A percentile compares a stretch with the other conserved stretches of the same genome.
Conservation (phyloP, 2,888 invertebrate species). For the Andrena marginata region DNA sequence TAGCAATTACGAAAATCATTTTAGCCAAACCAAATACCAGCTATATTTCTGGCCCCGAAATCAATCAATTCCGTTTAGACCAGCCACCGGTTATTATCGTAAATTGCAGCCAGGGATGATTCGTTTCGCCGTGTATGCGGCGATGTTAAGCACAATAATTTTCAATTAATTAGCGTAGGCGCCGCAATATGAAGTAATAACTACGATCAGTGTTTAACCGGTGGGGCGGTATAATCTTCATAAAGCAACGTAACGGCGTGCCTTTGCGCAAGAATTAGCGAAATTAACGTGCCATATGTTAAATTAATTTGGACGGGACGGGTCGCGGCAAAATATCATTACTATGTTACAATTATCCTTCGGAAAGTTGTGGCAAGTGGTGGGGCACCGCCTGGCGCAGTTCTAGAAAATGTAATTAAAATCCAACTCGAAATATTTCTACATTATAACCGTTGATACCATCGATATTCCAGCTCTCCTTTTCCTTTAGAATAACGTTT, state of each 20-base stretch:
- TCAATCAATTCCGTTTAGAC: constrained; percentile 37
- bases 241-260: neutral
- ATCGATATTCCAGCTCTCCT: too few relatives aligned
- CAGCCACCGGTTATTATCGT: constrained; percentile 22
- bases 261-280: constrained; percentile 29
- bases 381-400: too few relatives aligned
- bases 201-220: constrained; percentile 43
- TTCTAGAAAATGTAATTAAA: too few relatives aligned
- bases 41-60: neutral
- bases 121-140: constrained; percentile 26
- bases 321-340: neutral
- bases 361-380: neutral
- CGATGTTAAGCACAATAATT: constrained; percentile 42
- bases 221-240: constrained; percentile 20
- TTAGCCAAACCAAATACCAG: neutral
- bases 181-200: constrained; percentile 38
- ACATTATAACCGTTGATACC: too few relatives aligned
- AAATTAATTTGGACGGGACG: constrained; percentile 5
- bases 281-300: constrained; percentile 32
- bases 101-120: constrained; percentile 21
- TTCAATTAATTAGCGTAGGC: constrained; percentile 48
- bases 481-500: too few relatives aligned
- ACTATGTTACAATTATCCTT: neutral
- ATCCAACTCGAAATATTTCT: too few relatives aligned
- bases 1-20: neutral